Evolutionary conservation across 2,113 vertebrate genomes (phyloP).

Genomic region (Myxocyprinus asiaticus): DNA sequence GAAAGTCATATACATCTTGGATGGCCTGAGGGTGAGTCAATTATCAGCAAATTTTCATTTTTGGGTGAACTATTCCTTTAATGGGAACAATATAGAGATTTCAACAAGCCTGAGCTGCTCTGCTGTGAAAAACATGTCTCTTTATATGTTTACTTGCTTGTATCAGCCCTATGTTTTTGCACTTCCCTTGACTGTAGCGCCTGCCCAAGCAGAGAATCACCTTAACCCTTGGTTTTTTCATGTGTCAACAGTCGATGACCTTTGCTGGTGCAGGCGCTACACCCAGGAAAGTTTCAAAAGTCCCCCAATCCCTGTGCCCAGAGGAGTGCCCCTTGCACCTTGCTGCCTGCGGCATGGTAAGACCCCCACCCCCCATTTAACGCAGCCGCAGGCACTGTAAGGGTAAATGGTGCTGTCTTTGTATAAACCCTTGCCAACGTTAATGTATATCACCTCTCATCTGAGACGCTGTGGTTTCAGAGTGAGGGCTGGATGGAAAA

Average conservation of each 20-base stretch:
- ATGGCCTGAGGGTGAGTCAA: too few species aligned
- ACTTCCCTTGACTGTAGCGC: constrained; percentile 59
- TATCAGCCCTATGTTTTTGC: constrained; percentile 32
- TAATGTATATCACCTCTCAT: constrained; percentile 57
- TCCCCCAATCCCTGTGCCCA: constrained; percentile 55
- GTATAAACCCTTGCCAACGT: constrained; percentile 59
- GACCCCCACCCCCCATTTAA: constrained; percentile 39
- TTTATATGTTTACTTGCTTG: not conserved
- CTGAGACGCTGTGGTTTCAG: constrained; percentile 57
- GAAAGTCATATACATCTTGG: too few species aligned
- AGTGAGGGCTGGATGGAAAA: constrained; percentile 44
- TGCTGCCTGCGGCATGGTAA: constrained; percentile 64
- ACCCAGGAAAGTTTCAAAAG: constrained; percentile 63
- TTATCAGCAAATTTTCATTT: too few species aligned
- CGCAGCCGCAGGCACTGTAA: constrained; percentile 24
- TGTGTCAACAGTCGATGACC: constrained; percentile 68
- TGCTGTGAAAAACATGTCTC: not conserved
- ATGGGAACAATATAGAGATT: not conserved
- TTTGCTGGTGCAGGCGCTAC: constrained; percentile 67
- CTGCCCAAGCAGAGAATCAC: constrained; percentile 63
- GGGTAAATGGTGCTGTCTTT: constrained; percentile 53
- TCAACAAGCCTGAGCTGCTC: not conserved
- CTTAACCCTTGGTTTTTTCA: constrained; percentile 66
- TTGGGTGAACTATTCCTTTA: too few species aligned
- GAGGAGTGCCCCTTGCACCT: constrained; percentile 61